A percentile compares a stretch with the other conserved stretches of the same genome.
phyloP scores from a whole-genome alignment of 2,797 vertebrate genomes.

The Notolepis coatsorum region DNA sequence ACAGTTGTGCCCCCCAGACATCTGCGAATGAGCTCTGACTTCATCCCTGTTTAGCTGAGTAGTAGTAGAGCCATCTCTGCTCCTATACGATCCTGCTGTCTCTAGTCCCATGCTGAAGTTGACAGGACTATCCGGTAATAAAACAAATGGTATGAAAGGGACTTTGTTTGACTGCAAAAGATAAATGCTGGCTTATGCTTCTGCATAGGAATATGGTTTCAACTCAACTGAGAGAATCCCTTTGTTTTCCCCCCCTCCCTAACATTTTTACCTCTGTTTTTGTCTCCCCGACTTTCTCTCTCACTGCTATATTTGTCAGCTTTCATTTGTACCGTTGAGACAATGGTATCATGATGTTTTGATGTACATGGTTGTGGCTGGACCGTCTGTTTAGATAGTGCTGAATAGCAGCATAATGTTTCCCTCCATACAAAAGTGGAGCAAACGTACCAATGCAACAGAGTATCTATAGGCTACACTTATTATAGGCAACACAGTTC shows the following conservation, averaged over 20 bases:
- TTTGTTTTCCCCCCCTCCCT: slow-evolving; percentile 3
- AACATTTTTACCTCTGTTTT: neutral
- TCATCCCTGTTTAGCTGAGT: slow-evolving; percentile 30
- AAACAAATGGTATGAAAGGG: neutral
- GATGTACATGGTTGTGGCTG: slow-evolving; percentile 9
- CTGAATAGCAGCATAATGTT: neutral
- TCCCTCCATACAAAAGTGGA: neutral
- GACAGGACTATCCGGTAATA: slow-evolving; percentile 10
- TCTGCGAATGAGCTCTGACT: slow-evolving; percentile 46
- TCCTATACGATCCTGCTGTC: slow-evolving; percentile 20
- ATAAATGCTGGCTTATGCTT: slow-evolving; percentile 14
- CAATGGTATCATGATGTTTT: slow-evolving; percentile 15
- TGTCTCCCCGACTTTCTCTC: neutral
- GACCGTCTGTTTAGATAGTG: neutral
- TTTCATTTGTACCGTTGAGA: slow-evolving; percentile 3
- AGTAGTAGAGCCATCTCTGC: slow-evolving; percentile 22
- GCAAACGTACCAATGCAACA: slow-evolving; percentile 1
- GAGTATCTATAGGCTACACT: slow-evolving; percentile 29
- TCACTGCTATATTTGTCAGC: no score
- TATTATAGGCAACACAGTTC: slow-evolving; percentile 20
- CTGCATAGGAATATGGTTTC: slow-evolving; percentile 5
- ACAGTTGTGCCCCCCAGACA: slow-evolving; percentile 34
- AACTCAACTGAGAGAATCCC: neutral
- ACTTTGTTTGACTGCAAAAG: neutral
- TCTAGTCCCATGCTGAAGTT: neutral